Evolutionary conservation across 2,888 invertebrate genomes (phyloP).

Genomic region (Bellardia pandia): DNA sequence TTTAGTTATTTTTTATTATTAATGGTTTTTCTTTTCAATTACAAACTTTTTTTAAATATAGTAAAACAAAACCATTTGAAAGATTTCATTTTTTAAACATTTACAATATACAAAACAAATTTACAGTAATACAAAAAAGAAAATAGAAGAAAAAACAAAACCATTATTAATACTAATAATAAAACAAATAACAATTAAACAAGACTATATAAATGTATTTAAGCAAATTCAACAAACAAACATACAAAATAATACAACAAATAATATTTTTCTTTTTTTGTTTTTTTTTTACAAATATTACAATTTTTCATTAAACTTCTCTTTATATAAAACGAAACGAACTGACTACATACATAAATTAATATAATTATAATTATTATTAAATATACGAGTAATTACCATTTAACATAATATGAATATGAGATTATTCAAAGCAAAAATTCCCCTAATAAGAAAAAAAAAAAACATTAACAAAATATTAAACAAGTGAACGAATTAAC

Average conservation of each 20-base stretch:
- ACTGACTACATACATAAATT: constrained; percentile 63
- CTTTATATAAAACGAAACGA: constrained; percentile 62
- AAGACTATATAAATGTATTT: constrained; percentile 58
- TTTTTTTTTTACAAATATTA: constrained; percentile 50
- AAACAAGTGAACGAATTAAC: constrained; percentile 71
- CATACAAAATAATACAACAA: constrained; percentile 37
- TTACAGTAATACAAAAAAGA: constrained; percentile 70
- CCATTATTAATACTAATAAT: constrained; percentile 46
- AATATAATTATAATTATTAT: constrained; percentile 28
- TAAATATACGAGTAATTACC: constrained; percentile 30
- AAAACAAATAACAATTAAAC: constrained; percentile 43
- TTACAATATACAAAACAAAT: constrained; percentile 78
- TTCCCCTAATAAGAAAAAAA: constrained; percentile 23
- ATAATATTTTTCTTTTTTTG: neutral
- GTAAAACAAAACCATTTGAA: constrained; percentile 55
- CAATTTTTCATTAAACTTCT: constrained; percentile 49
- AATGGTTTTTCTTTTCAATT: constrained; percentile 69
- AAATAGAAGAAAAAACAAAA: constrained; percentile 44
- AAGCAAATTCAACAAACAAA: constrained; percentile 43
- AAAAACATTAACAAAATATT: constrained; percentile 49
- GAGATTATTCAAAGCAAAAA: constrained; percentile 22
- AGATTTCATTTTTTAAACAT: constrained; percentile 78
- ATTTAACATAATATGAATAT: constrained; percentile 9
- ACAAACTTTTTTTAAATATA: constrained; percentile 68
- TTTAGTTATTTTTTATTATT: constrained; percentile 54